Percentiles rank a stretch among this genome's conserved stretches.
These are phyloP conservation scores for Amphipoea oculea DNA, from an alignment of 2,888 invertebrate genomes.

Conservation along the genomic window DNA sequence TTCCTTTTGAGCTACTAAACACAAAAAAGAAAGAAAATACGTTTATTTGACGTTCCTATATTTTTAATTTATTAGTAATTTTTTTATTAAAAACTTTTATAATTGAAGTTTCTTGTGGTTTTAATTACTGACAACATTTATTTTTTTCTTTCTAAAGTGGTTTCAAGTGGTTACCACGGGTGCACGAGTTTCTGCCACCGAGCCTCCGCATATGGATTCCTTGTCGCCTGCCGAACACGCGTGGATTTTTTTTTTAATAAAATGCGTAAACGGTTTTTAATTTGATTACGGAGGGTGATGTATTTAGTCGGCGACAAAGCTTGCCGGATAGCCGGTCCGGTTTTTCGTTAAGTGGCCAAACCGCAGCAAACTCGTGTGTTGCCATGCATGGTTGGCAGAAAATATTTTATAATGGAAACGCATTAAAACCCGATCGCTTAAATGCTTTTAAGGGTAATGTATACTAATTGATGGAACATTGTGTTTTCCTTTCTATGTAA, in stretches of 20 bases:
- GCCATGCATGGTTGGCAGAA: neutral
- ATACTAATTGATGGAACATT: constrained; percentile 26
- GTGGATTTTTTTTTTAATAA: neutral
- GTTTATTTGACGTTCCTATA: too few relatives aligned
- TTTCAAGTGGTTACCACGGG: neutral
- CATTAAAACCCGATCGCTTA: constrained; percentile 5
- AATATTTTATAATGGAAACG: constrained; percentile 1
- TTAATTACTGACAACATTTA: too few relatives aligned
- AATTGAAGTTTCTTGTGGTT: too few relatives aligned
- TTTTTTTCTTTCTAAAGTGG: neutral
- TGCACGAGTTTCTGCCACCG: neutral
- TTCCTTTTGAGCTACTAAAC: too few relatives aligned
- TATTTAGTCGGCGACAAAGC: neutral
- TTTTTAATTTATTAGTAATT: too few relatives aligned
- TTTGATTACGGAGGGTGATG: constrained; percentile 11
- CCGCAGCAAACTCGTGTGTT: neutral
- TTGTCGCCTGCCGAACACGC: neutral
- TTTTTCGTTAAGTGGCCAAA: neutral
- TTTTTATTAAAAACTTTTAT: too few relatives aligned
- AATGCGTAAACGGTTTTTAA: neutral
- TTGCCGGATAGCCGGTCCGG: neutral
- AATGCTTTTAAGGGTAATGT: constrained; percentile 9
- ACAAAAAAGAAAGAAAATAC: too few relatives aligned
- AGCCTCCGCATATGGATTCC: neutral
- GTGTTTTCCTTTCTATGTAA: constrained; percentile 1